These are phyloP conservation scores for Autographa gamma DNA, from an alignment of 2,888 invertebrate genomes.

Conservation along the genomic window DNA sequence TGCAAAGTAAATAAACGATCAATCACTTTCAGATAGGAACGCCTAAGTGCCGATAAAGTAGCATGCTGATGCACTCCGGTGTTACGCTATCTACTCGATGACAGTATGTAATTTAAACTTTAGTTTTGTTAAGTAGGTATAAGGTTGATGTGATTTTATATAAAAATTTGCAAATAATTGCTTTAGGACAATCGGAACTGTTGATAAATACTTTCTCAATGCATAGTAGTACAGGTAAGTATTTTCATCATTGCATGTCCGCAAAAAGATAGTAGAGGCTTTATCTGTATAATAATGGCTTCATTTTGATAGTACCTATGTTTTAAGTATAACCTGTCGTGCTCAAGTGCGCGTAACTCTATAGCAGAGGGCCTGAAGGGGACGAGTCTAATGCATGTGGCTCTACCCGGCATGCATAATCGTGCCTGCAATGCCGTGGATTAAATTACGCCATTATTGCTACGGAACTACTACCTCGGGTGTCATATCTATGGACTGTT, in stretches of 20 bases:
- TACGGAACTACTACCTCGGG: slow-evolving; percentile 16
- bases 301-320: slow-evolving; percentile 32
- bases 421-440: slow-evolving; percentile 38
- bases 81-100: not conserved
- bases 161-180: not conserved
- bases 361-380: slow-evolving; percentile 60
- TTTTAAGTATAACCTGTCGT: slow-evolving; percentile 62
- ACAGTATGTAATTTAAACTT: not conserved
- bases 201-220: too few relatives aligned
- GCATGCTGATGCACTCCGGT: not conserved
- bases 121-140: not conserved
- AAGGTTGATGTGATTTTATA: not conserved
- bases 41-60: slow-evolving; percentile 30
- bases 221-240: too few relatives aligned
- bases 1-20: slow-evolving; percentile 26
- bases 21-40: slow-evolving; percentile 28
- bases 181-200: not conserved
- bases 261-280: not conserved
- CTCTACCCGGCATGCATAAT: slow-evolving; percentile 50
- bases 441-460: slow-evolving; percentile 34
- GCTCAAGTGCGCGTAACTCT: slow-evolving; percentile 73
- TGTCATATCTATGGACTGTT: slow-evolving; percentile 17
- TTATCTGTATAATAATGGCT: slow-evolving; percentile 34
- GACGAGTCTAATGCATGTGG: slow-evolving; percentile 55
- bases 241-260: too few relatives aligned